phyloP scores from a whole-genome alignment of 2,113 vertebrate genomes.

The Dermatemys mawii region DNA sequence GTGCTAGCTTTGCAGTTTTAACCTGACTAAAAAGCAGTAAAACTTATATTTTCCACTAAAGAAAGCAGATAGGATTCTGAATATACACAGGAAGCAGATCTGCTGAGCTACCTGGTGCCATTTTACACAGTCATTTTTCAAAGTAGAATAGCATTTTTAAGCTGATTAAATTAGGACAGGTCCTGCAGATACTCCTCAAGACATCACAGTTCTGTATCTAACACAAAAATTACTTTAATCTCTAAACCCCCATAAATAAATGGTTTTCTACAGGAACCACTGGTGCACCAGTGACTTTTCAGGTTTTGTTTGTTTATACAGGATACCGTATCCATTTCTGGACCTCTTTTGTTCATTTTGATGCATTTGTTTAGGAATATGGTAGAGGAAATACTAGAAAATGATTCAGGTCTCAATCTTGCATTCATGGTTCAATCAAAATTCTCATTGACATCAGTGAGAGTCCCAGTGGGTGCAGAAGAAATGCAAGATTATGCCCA shows the following conservation, averaged over 20 bases:
- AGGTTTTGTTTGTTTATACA: neutral
- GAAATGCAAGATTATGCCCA: neutral
- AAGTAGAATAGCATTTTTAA: neutral
- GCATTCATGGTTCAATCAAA: neutral
- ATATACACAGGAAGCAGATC: neutral
- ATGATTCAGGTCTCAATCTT: neutral
- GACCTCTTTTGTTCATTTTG: neutral
- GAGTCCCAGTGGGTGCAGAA: neutral
- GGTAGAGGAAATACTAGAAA: neutral
- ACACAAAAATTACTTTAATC: neutral
- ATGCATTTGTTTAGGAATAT: neutral
- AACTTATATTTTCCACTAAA: neutral
- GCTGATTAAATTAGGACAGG: neutral
- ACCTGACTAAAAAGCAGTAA: neutral
- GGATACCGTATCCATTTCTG: neutral
- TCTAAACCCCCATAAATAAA: neutral
- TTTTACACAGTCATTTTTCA: neutral
- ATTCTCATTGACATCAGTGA: neutral
- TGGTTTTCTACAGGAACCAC: neutral
- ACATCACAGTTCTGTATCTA: neutral
- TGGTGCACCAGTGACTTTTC: neutral
- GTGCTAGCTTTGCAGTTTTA: neutral
- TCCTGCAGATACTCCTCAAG: neutral
- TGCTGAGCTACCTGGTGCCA: neutral
- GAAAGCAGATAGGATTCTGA: neutral